A percentile compares a stretch with the other conserved stretches of the same genome.
Conservation (phyloP, 2,797 vertebrate species). For the Falco peregrinus region DNA sequence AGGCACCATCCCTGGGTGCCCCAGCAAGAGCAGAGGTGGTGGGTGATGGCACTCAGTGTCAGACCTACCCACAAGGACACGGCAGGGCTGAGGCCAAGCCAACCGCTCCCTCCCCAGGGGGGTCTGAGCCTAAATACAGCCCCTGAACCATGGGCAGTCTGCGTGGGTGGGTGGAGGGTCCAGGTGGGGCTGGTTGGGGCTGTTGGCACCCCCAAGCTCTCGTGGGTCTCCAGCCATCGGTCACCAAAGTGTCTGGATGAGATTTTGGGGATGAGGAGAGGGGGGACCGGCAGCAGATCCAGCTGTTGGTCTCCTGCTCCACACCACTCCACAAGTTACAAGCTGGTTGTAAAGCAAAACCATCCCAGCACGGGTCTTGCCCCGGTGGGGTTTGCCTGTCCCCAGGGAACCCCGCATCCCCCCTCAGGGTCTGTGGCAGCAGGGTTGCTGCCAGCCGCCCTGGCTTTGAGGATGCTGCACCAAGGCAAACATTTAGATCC, state of each 20-base stretch:
- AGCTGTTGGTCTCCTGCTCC: background rate
- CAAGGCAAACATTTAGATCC: background rate
- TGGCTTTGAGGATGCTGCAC: background rate
- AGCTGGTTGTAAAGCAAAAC: background rate
- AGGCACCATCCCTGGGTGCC: rapidly evolving
- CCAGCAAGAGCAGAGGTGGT: background rate
- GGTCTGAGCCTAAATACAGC: background rate
- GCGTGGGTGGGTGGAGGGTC: too few species aligned
- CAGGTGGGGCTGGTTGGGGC: background rate
- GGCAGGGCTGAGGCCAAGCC: background rate
- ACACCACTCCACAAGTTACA: rapidly evolving
- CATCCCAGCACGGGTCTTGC: background rate
- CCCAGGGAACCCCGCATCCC: background rate
- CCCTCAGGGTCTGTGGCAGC: background rate
- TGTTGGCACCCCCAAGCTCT: background rate
- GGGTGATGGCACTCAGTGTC: too few species aligned
- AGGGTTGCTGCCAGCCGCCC: background rate
- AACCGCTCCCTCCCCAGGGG: background rate
- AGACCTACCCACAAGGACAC: background rate
- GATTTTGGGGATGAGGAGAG: background rate
- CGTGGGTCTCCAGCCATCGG: rapidly evolving
- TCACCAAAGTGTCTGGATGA: background rate
- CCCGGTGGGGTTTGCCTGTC: background rate
- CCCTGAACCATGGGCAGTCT: background rate
- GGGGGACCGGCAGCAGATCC: background rate